Percentiles rank a stretch among this genome's conserved stretches.
These are phyloP conservation scores for Mormyrus iriodes DNA, from an alignment of 2,113 vertebrate species.

Conservation along the genomic window DNA sequence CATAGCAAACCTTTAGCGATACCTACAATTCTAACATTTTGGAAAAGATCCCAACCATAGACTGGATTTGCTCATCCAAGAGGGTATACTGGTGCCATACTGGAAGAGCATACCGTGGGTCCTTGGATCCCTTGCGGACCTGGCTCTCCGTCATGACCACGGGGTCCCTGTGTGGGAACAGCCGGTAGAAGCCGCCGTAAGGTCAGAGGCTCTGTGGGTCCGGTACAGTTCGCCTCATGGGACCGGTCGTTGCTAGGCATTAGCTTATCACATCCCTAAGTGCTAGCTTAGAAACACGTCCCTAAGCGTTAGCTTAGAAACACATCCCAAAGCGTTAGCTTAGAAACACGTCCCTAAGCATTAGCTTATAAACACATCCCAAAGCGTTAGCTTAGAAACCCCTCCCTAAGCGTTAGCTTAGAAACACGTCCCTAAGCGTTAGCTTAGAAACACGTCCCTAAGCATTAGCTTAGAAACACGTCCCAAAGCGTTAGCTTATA, in stretches of 20 bases:
- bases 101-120: conserved; percentile 68
- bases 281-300: too few species aligned
- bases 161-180: conserved; percentile 65
- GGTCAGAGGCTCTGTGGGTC: not conserved
- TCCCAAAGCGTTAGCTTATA: not conserved
- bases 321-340: too few species aligned
- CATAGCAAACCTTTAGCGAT: not conserved
- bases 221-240: not conserved
- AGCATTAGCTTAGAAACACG: not conserved
- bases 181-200: not conserved
- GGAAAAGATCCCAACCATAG: not conserved
- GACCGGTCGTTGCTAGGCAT: not conserved
- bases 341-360: too few species aligned
- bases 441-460: not conserved
- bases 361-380: not conserved
- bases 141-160: conserved; percentile 82
- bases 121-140: conserved; percentile 81
- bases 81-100: not conserved
- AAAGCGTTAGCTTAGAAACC: not conserved
- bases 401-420: too few species aligned
- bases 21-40: not conserved
- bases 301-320: too few species aligned
- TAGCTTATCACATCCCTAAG: not conserved
- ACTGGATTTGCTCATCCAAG: not conserved
- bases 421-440: not conserved